These are phyloP conservation scores for Maniola hyperantus DNA, from an alignment of 2,888 invertebrate genomes.

Conservation along the genomic window DNA sequence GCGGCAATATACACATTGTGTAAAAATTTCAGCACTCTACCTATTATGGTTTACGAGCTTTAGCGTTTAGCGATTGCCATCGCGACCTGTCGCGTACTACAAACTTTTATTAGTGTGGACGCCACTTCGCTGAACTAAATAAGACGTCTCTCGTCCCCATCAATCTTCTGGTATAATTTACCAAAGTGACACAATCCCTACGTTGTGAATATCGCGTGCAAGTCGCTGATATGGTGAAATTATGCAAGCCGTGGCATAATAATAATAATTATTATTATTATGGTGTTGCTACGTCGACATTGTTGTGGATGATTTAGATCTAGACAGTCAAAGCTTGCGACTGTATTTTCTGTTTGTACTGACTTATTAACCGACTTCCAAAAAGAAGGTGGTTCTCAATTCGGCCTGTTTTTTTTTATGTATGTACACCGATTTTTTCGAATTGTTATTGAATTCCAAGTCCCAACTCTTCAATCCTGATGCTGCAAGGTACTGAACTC, in stretches of 20 bases:
- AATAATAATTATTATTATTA: constrained; percentile 22
- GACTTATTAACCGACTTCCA: too few species aligned
- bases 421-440: too few species aligned
- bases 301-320: constrained; percentile 5
- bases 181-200: constrained; percentile 33
- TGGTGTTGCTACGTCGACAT: constrained; percentile 8
- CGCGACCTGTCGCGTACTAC: too few species aligned
- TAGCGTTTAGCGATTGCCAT: too few species aligned
- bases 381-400: too few species aligned
- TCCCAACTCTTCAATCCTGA: too few species aligned
- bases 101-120: neutral
- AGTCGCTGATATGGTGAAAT: constrained; percentile 39
- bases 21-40: too few species aligned
- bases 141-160: constrained; percentile 36
- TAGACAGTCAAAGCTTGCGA: neutral
- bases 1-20: too few species aligned
- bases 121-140: constrained; percentile 26
- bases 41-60: too few species aligned
- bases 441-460: too few species aligned
- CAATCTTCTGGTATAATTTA: constrained; percentile 39
- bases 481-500: too few species aligned
- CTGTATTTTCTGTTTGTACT: neutral
- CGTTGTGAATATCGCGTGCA: constrained; percentile 30
- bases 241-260: constrained; percentile 26
- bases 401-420: neutral